Evolutionary conservation across 1,140 invertebrate genomes (phyloP), one percentile per base, ranked within the genome.

Genomic region (Drosophila orena): DNA sequence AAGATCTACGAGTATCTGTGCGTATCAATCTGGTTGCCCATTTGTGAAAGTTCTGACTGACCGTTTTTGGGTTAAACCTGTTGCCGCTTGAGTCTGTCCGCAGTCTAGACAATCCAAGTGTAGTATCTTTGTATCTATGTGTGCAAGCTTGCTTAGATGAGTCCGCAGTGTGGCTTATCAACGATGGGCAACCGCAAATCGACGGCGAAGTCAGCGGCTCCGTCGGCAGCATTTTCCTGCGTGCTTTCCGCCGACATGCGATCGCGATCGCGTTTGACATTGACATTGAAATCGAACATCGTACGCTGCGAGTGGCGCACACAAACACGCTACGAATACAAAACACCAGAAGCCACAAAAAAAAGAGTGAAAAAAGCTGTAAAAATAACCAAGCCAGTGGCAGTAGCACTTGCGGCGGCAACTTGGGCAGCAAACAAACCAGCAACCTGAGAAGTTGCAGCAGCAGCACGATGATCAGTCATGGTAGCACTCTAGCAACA

Each of bases 181-280:
- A 64, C 53, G 30, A 61, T 15, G 38, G 35, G 30, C 44, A 64
- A 52, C 42, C 58, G 68, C 27, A 52, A 78, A 60, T 52, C 46
- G 24, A 14, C 43, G 10, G n/a, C 24, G n/a, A 49, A 49, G 46
- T 30, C 47, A 27, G 27, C 47, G n/a, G 10, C 52, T 42, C 37
- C 24, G 77, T 56, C 54, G 56, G 71, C 79, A 34, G 35, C 47
- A 66, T 76, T 83, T 71, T 15, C 55, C 76, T 71, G 71, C 80
- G 56, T 79, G 79, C 62, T 65, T 59, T 11, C 56, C 65, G 61
- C 68, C 47, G 52, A 66, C 79, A 81, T 81, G 80, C 80, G 79
- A 84, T 84, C 70, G 64, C 49, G 76, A 83, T 79, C 71, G 80
- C 34, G 60, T 83, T 84, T 83, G 80, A 83, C 80, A 83, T 83